These are phyloP conservation scores for Lethenteron reissneri DNA, from an alignment of 2,113 vertebrate species.

Conservation along the genomic window DNA sequence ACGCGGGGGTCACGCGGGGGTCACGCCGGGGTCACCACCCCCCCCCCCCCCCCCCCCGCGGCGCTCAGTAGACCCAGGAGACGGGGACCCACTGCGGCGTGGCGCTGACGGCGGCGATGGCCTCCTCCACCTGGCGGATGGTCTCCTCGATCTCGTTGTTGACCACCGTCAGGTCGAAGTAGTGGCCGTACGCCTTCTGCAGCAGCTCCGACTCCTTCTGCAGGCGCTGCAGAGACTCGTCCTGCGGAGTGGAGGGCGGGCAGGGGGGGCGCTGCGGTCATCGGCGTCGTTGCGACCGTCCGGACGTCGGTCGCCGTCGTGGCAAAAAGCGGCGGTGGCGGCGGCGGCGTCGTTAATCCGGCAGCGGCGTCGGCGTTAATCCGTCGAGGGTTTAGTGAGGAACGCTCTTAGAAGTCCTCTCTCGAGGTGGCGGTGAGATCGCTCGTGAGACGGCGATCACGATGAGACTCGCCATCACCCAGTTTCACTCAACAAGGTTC, in stretches of 20 bases:
- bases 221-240: constrained; percentile 87
- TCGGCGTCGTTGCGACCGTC: too few relatives aligned
- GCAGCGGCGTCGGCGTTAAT: too few relatives aligned
- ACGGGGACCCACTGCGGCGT: constrained; percentile 91
- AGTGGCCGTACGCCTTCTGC: constrained; percentile 93
- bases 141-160: constrained; percentile 99
- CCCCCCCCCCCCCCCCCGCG: not conserved
- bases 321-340: too few relatives aligned
- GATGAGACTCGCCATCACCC: too few relatives aligned
- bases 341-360: too few relatives aligned
- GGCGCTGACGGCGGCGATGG: constrained; percentile 78
- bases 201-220: constrained; percentile 95
- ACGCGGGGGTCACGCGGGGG: not conserved
- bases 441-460: too few relatives aligned
- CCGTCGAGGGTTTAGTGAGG: too few relatives aligned
- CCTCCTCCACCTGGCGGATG: constrained; percentile 88
- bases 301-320: too few relatives aligned
- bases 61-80: constrained; percentile 82
- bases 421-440: too few relatives aligned
- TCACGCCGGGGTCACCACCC: not conserved
- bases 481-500: too few relatives aligned
- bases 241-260: constrained; percentile 23
- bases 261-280: too few relatives aligned
- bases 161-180: constrained; percentile 97
- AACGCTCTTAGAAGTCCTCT: too few relatives aligned